Conservation (phyloP, 2,797 vertebrate genomes). For the Anguilla obscura region DNA sequence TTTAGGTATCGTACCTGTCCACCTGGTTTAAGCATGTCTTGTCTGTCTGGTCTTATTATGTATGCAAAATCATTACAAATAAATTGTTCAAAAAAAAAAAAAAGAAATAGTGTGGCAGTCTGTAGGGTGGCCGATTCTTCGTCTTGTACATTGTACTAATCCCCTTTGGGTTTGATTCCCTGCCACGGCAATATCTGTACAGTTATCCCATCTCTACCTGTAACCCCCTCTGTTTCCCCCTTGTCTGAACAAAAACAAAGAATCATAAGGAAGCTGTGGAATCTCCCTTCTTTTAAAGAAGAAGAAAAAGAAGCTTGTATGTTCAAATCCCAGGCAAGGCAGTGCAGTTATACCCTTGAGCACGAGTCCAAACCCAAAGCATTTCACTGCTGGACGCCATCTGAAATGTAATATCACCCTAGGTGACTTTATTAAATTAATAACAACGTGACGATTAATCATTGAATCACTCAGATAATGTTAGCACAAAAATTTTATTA, state of each 20-base stretch:
- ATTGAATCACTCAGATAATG: neutral
- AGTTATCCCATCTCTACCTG: neutral
- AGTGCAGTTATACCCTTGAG: neutral
- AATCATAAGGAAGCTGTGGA: too few relatives aligned
- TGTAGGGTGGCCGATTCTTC: too few relatives aligned
- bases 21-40: too few relatives aligned
- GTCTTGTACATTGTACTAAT: neutral
- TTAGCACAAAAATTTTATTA: neutral
- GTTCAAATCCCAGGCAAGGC: neutral
- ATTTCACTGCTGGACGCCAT: neutral
- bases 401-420: neutral
- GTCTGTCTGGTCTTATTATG: too few relatives aligned
- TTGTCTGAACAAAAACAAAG: neutral
- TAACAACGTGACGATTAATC: neutral
- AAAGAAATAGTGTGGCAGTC: too few relatives aligned
- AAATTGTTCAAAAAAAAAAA: too few relatives aligned
- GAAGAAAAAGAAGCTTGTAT: neutral
- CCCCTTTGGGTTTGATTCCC: neutral
- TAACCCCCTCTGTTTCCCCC: neutral
- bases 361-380: neutral
- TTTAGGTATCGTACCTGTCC: too few relatives aligned
- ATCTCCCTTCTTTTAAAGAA: too few relatives aligned
- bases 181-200: neutral
- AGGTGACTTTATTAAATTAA: neutral
- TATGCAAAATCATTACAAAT: too few relatives aligned